These are phyloP conservation scores for Doris montereyensis DNA, from an alignment of 2,888 invertebrate genomes.

Conservation along the genomic window DNA sequence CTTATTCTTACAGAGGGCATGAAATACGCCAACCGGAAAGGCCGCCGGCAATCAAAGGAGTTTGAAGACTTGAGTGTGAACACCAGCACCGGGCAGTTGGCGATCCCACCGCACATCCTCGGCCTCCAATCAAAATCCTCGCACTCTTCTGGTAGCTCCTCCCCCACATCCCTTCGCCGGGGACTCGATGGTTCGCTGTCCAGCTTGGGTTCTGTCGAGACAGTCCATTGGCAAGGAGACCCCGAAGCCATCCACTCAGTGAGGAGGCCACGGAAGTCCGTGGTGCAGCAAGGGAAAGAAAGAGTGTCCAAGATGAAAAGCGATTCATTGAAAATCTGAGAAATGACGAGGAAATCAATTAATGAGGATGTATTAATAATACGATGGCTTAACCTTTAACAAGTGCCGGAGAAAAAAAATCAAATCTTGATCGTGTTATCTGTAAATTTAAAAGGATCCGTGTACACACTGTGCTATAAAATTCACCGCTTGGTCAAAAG, in stretches of 20 bases:
- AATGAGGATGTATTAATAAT: too few relatives aligned
- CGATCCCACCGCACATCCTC: constrained; percentile 37
- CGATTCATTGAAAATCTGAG: too few relatives aligned
- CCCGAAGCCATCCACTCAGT: constrained; percentile 62
- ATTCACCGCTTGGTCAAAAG: too few relatives aligned
- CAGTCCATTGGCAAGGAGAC: constrained; percentile 50
- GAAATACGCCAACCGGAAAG: constrained; percentile 49
- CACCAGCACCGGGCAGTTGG: constrained; percentile 55
- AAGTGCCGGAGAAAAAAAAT: too few relatives aligned
- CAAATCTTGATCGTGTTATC: too few relatives aligned
- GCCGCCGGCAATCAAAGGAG: constrained; percentile 59
- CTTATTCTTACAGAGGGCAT: too few relatives aligned
- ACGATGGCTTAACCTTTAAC: too few relatives aligned
- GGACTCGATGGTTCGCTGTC: constrained; percentile 22
- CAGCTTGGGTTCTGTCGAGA: constrained; percentile 37
- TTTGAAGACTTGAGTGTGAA: constrained; percentile 62
- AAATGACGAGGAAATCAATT: too few relatives aligned
- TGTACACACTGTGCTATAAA: too few relatives aligned
- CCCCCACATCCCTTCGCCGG: constrained; percentile 33
- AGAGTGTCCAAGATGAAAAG: constrained; percentile 20
- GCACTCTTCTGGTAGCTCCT: constrained; percentile 26
- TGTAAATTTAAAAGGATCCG: too few relatives aligned
- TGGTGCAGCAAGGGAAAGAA: constrained; percentile 56
- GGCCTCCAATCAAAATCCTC: neutral
- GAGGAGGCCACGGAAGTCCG: constrained; percentile 55